These are phyloP conservation scores for Drosophila sp. DNA, from an alignment of 1,140 invertebrate species.

Conservation along the genomic window DNA sequence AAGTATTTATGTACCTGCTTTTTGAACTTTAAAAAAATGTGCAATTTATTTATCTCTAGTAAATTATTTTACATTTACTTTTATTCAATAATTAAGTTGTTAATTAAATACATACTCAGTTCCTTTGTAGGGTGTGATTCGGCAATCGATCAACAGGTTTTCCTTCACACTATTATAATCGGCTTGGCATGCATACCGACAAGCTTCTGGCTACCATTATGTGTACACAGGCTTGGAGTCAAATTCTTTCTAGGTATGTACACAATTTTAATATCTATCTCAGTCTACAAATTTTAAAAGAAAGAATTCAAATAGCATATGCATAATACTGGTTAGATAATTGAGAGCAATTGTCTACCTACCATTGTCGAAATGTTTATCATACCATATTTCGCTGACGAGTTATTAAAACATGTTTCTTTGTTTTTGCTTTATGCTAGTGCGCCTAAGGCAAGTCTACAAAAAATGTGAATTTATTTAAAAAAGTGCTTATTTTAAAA, in stretches of 20 bases:
- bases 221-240: constrained; percentile 88
- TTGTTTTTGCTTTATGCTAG: constrained; percentile 61
- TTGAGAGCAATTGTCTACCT: too few relatives aligned
- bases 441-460: constrained; percentile 76
- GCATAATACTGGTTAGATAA: too few relatives aligned
- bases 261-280: neutral
- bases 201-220: constrained; percentile 88
- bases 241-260: constrained; percentile 89
- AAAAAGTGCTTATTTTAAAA: constrained; percentile 38
- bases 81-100: neutral
- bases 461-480: constrained; percentile 61
- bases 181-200: constrained; percentile 90
- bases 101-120: constrained; percentile 34
- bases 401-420: neutral
- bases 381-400: too few relatives aligned
- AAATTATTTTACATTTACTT: neutral
- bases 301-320: too few relatives aligned
- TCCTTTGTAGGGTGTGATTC: constrained; percentile 78
- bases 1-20: constrained; percentile 5
- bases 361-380: too few relatives aligned
- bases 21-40: too few relatives aligned
- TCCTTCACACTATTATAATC: constrained; percentile 88
- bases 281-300: too few relatives aligned
- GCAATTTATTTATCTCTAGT: neutral
- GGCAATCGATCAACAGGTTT: constrained; percentile 87